These are phyloP conservation scores for Neoitamus cyanurus DNA, from an alignment of 2,888 invertebrate genomes.

Conservation along the genomic window DNA sequence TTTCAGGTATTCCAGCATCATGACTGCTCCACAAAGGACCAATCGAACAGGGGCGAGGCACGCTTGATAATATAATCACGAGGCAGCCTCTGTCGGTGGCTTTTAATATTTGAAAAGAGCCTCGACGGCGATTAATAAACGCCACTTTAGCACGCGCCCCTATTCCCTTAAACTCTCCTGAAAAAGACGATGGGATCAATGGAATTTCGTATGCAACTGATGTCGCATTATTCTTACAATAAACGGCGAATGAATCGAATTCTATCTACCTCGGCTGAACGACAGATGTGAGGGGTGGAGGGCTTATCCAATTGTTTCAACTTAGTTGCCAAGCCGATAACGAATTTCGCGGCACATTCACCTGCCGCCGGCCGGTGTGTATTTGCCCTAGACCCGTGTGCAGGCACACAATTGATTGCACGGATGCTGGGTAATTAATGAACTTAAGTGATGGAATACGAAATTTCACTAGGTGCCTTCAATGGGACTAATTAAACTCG, in stretches of 20 bases:
- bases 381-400: not conserved
- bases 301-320: not conserved
- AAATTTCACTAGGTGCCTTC: not conserved
- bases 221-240: not conserved
- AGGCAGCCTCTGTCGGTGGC: not conserved
- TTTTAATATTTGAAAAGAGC: slow-evolving; percentile 8
- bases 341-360: slow-evolving; percentile 6
- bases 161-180: not conserved
- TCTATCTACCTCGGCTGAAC: not conserved
- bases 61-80: not conserved
- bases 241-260: not conserved
- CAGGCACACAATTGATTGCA: not conserved
- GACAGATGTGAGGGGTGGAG: not conserved
- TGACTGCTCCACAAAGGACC: not conserved
- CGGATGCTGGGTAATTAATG: slow-evolving; percentile 7
- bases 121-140: not conserved
- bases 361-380: not conserved
- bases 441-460: slow-evolving; percentile 2
- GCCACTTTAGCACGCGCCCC: not conserved
- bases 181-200: not conserved
- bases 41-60: not conserved
- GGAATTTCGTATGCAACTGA: slow-evolving; percentile 12
- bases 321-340: slow-evolving; percentile 2
- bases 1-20: not conserved
- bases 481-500: slow-evolving; percentile 35